Base-by-base conservation (phyloP, 2,888 invertebrate genomes). In the Matsumyia berberina region DNA sequence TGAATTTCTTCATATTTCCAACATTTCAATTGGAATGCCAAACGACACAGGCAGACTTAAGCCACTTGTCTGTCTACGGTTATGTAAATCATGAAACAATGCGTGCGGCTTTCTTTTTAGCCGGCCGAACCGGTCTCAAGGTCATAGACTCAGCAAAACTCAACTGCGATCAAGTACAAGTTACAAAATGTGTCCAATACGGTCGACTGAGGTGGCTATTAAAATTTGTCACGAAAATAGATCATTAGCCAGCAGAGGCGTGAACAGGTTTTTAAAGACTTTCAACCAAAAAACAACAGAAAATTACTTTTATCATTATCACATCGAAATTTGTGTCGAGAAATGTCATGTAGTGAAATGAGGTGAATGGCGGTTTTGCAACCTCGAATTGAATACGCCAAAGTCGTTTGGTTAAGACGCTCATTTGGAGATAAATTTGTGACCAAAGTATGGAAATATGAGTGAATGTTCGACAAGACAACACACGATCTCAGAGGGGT, bases 11-110 rank as follows among this genome's bases (percentile, higher is more conserved):
- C 24, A 51, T 24, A 24, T 24, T 24, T 24, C 4, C 24, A 24
- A 24, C 24, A 24, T 3, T 24, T 24, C 24, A 24, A 24, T n/a
- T 24, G 24, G 24, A 24, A 24, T 24, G 24, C 24, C 24, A 24
- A 24, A 24, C 24, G 24, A 24, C 4, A 24, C 24, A 24, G 4
- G 4, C 2, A 24, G 24, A 24, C 24, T 4, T 24, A 15, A 51
- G 33, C 42, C 15, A 44, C 8, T 46, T 9, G 11, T 15, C 51
- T n/a, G 49, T 17, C 44, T 24, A 35, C n/a, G 42, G 35, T 73
- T 79, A 79, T 79, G 76, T 81, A 69, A 81, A 76, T 76, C 33
- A 39, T 81, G 29, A 49, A 76, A 57, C 39, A 49, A 62, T 66
- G 31, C 37, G n/a, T 5, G 49, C 12, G 17, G 62, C 46, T 69